Evolutionary conservation across 2,113 vertebrate genomes (phyloP).

Genomic region (Prochilodus magdalenae): DNA sequence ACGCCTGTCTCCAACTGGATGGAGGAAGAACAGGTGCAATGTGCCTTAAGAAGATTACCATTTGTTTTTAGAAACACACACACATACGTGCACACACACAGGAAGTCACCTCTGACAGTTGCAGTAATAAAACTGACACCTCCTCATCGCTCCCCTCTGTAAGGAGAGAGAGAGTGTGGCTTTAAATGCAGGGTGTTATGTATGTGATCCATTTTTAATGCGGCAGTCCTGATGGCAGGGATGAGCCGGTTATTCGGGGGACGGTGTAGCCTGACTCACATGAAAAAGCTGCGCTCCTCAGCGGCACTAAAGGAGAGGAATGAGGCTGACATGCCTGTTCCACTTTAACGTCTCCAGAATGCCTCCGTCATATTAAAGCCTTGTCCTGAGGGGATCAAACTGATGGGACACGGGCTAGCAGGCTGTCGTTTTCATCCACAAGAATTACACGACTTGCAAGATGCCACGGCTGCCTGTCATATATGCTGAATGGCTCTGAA

Average conservation of each 20-base stretch:
- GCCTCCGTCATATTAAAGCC: slow-evolving; percentile 33
- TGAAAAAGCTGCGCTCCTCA: slow-evolving; percentile 15
- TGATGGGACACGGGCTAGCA: slow-evolving; percentile 23
- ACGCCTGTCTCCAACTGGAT: background rate
- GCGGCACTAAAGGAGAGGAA: slow-evolving; percentile 26
- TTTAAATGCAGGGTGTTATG: slow-evolving; percentile 37
- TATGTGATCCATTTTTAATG: slow-evolving; percentile 55
- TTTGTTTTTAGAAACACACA: slow-evolving; percentile 3
- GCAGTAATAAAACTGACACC: slow-evolving; percentile 14
- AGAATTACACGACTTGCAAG: slow-evolving; percentile 9
- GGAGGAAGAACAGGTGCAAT: background rate
- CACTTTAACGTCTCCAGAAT: slow-evolving; percentile 37
- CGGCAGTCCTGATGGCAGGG: slow-evolving; percentile 29
- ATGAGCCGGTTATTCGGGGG: slow-evolving; percentile 47
- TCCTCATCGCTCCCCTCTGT: background rate
- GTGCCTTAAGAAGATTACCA: background rate
- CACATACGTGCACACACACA: background rate
- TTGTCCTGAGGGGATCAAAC: slow-evolving; percentile 32
- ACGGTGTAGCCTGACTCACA: slow-evolving; percentile 45
- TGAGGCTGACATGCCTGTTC: slow-evolving; percentile 37
- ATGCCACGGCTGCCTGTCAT: background rate
- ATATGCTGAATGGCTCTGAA: background rate
- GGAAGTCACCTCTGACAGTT: slow-evolving; percentile 12
- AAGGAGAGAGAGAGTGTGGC: slow-evolving; percentile 6
- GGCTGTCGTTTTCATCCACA: slow-evolving; percentile 14